A percentile compares a stretch with the other conserved stretches of the same genome.
Evolutionary conservation across 2,888 invertebrate genomes (phyloP).

Genomic region (Petrophora chlorosata): DNA sequence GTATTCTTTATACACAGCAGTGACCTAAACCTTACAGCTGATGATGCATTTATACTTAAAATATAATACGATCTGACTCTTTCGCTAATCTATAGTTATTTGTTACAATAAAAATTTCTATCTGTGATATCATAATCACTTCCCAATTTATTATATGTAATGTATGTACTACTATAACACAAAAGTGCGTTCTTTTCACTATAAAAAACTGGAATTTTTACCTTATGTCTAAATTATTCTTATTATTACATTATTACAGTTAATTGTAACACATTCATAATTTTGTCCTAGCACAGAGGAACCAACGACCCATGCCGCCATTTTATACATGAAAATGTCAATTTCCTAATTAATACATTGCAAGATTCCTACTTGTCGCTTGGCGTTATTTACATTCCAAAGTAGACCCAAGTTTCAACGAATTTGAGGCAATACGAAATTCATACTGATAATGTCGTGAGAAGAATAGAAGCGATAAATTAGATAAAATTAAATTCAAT

Average conservation of each 20-base stretch:
- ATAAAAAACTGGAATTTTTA: slow-evolving; percentile 64
- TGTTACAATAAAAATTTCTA: slow-evolving; percentile 65
- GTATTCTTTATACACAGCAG: slow-evolving; percentile 78
- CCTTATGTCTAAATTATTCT: slow-evolving; percentile 48
- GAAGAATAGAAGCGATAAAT: slow-evolving; percentile 21
- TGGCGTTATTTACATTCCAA: slow-evolving; percentile 59
- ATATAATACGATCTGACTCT: slow-evolving; percentile 80
- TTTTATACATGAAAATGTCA: slow-evolving; percentile 38
- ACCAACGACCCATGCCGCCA: slow-evolving; percentile 35
- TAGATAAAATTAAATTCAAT: slow-evolving; percentile 32
- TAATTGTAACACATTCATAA: slow-evolving; percentile 29
- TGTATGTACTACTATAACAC: slow-evolving; percentile 61
- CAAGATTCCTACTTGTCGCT: slow-evolving; percentile 52
- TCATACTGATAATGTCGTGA: background rate
- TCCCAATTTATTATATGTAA: slow-evolving; percentile 62
- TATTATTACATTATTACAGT: slow-evolving; percentile 43
- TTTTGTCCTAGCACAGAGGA: slow-evolving; percentile 26
- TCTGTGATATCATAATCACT: slow-evolving; percentile 63
- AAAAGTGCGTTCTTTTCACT: slow-evolving; percentile 58
- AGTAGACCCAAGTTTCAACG: slow-evolving; percentile 5
- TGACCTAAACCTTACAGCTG: slow-evolving; percentile 70
- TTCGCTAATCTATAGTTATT: slow-evolving; percentile 64
- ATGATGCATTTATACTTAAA: slow-evolving; percentile 71
- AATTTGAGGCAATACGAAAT: background rate
- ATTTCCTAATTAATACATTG: slow-evolving; percentile 34